Percentiles rank a stretch among this genome's conserved stretches.
These are phyloP conservation scores for Maniola hyperantus DNA, from an alignment of 2,888 invertebrate genomes.

Conservation along the genomic window DNA sequence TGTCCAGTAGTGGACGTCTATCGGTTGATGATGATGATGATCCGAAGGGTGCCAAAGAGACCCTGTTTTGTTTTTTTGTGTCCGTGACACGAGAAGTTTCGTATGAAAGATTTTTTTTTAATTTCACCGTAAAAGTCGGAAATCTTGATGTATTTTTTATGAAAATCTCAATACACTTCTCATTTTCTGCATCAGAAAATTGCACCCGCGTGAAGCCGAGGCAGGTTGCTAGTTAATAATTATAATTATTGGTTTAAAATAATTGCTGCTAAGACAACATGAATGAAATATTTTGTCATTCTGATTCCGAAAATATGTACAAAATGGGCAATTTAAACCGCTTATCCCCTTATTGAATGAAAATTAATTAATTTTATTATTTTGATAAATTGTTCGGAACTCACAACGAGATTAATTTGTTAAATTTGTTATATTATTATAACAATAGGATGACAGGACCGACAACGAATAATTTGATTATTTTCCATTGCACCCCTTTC, in stretches of 20 bases:
- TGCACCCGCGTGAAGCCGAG: too few species aligned
- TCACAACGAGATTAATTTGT: conserved; percentile 13
- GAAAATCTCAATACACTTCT: too few species aligned
- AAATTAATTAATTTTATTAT: conserved; percentile 13
- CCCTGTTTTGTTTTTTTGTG: neutral
- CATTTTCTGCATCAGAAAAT: too few species aligned
- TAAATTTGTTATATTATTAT: conserved; percentile 3
- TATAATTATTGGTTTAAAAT: too few species aligned
- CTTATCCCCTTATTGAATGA: conserved; percentile 9
- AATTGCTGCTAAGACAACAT: neutral
- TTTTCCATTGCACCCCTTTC: conserved; percentile 5
- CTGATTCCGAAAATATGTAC: neutral
- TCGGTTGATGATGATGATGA: too few species aligned
- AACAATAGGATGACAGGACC: conserved; percentile 8
- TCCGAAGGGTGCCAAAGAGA: too few species aligned
- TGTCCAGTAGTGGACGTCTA: too few species aligned
- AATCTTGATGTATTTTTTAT: too few species aligned
- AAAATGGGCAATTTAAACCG: conserved; percentile 5
- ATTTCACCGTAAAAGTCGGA: too few species aligned
- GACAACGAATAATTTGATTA: conserved; percentile 8
- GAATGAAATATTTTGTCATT: neutral
- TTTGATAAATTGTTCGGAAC: conserved; percentile 12
- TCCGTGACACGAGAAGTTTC: too few species aligned
- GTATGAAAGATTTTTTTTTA: too few species aligned
- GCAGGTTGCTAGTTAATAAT: too few species aligned